Percentiles rank a stretch among this genome's conserved stretches.
phyloP scores from a whole-genome alignment of 2,113 vertebrate genomes.

The Laticauda laticaudata region DNA sequence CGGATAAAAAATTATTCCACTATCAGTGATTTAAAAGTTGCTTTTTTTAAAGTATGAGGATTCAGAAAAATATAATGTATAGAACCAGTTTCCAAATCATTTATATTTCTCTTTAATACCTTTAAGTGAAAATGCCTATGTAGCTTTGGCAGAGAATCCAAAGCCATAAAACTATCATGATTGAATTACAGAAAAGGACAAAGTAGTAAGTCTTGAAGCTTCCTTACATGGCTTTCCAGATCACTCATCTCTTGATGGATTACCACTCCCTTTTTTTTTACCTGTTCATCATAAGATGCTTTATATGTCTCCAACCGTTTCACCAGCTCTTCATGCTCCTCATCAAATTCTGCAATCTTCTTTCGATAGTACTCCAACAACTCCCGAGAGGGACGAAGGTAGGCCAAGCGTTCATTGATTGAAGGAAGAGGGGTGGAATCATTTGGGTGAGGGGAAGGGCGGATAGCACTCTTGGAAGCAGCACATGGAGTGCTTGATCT shows the following conservation, averaged over 20 bases:
- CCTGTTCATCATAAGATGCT: conserved; percentile 81
- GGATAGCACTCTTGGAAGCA: not conserved
- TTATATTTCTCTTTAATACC: not conserved
- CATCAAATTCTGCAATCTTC: conserved; percentile 87
- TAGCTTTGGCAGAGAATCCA: not conserved
- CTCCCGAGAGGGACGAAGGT: conserved; percentile 84
- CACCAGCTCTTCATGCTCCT: conserved; percentile 85
- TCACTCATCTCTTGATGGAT: fast-evolving
- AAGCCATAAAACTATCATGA: not conserved
- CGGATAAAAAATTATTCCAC: not conserved
- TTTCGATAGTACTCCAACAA: conserved; percentile 89
- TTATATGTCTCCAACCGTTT: conserved; percentile 85
- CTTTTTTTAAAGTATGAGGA: not conserved
- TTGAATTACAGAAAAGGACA: not conserved
- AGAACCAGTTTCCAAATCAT: not conserved
- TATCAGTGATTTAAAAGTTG: not conserved
- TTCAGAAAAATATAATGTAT: not conserved
- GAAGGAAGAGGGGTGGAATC: conserved; percentile 80
- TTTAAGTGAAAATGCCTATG: not conserved
- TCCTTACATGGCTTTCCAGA: not conserved
- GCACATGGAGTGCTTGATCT: conserved; percentile 18
- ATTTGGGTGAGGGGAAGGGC: conserved; percentile 35
- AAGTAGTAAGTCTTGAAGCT: not conserved
- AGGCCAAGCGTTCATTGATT: conserved; percentile 78
- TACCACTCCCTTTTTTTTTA: conserved; percentile 42